These are phyloP conservation scores for Cephonodes hylas DNA, from an alignment of 2,888 invertebrate genomes.

Conservation along the genomic window DNA sequence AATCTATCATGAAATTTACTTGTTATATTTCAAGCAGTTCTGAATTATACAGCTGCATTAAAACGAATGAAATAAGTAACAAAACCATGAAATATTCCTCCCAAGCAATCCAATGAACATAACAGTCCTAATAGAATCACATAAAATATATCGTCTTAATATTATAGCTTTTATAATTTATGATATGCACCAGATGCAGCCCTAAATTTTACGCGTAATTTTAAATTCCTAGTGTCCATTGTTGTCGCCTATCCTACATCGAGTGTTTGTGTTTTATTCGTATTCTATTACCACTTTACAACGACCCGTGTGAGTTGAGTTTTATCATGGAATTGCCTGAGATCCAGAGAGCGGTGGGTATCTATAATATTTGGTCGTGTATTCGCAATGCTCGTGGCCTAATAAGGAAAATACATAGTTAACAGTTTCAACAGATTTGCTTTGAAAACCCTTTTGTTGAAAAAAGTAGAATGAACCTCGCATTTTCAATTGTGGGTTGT, in stretches of 20 bases:
- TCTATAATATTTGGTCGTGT: conserved; percentile 33
- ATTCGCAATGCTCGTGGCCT: conserved; percentile 43
- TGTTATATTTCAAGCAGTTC: too few species aligned
- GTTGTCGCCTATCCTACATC: conserved; percentile 69
- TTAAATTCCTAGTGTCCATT: conserved; percentile 71
- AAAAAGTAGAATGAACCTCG: conserved; percentile 21
- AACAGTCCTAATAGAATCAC: too few species aligned
- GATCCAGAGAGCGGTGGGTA: conserved; percentile 21
- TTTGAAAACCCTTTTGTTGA: conserved; percentile 38
- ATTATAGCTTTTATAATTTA: not conserved
- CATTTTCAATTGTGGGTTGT: conserved; percentile 14
- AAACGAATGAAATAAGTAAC: too few species aligned
- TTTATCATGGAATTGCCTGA: not conserved
- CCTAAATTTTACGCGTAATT: conserved; percentile 66
- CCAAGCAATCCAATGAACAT: too few species aligned
- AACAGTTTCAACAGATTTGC: conserved; percentile 40
- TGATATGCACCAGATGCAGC: conserved; percentile 28
- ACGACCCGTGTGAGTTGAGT: conserved; percentile 25
- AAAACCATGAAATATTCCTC: too few species aligned
- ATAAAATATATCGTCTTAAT: too few species aligned
- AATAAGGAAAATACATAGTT: conserved; percentile 54
- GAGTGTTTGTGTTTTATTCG: conserved; percentile 57
- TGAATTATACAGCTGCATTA: too few species aligned
- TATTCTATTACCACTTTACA: conserved; percentile 36
- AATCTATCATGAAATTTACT: too few species aligned